Conservation (phyloP, 2,113 vertebrate genomes). For the Leucopsar rothschildi region DNA sequence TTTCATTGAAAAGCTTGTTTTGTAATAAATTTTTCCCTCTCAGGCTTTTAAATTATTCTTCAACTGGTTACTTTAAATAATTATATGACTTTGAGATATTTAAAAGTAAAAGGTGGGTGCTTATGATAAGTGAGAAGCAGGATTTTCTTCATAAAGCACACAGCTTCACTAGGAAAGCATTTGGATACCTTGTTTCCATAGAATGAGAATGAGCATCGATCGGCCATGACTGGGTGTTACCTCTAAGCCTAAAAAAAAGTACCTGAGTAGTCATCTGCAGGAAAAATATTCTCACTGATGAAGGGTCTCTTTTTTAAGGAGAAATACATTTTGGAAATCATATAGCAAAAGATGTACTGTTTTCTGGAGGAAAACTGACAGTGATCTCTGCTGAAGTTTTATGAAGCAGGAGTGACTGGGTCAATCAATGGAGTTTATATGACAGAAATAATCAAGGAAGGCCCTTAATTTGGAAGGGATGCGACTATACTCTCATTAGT, state of each 20-base stretch:
- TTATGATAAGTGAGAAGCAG: neutral
- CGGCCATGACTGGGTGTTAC: neutral
- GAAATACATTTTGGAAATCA: neutral
- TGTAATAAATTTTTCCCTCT: neutral
- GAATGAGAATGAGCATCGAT: neutral
- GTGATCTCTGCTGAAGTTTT: neutral
- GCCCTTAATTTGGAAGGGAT: neutral
- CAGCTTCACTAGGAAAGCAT: neutral
- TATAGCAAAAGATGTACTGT: neutral
- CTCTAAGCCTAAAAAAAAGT: neutral
- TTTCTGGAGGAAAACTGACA: neutral
- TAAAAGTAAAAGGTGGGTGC: neutral
- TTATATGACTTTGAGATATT: neutral
- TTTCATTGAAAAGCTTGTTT: neutral
- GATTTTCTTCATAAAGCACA: neutral
- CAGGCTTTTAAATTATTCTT: neutral
- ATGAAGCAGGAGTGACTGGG: neutral
- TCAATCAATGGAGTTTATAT: neutral
- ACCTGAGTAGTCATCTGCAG: fast-evolving
- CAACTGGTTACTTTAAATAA: neutral
- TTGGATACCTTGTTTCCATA: neutral
- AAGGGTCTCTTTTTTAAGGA: neutral
- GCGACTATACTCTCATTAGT: neutral
- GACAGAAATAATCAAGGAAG: neutral
- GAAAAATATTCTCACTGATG: neutral